phyloP scores from a whole-genome alignment of 2,888 invertebrate species.

The Eurytoma adleriae region DNA sequence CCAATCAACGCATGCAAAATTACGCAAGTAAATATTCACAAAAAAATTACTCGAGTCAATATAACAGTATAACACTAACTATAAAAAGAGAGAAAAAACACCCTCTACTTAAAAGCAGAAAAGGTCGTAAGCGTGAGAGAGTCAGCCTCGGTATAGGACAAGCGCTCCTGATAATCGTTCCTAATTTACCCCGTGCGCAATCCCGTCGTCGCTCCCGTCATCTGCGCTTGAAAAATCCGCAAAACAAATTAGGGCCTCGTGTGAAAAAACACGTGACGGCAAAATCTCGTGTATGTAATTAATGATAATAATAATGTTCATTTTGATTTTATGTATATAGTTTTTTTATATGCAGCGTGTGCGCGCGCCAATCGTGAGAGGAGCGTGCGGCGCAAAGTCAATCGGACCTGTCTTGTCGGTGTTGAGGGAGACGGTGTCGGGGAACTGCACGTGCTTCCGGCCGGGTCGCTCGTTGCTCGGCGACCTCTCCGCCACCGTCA shows the following conservation, averaged over 20 bases:
- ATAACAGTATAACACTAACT: no score
- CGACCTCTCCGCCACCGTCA: constrained; percentile 59
- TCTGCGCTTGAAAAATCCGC: constrained; percentile 1
- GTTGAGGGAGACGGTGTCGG: constrained; percentile 73
- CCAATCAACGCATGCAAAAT: no score
- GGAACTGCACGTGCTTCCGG: constrained; percentile 85
- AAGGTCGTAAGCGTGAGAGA: not conserved
- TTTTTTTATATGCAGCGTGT: no score
- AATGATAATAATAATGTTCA: no score
- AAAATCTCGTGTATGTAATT: not conserved
- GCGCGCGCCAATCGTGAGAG: no score
- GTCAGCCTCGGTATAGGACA: constrained; percentile 6
- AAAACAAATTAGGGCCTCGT: not conserved
- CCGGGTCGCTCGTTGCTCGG: constrained; percentile 80
- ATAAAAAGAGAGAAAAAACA: no score
- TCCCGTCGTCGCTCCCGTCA: constrained; percentile 5
- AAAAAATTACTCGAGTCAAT: no score
- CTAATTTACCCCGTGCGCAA: constrained; percentile 26
- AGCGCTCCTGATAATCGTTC: constrained; percentile 1
- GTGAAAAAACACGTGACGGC: not conserved
- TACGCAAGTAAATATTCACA: no score
- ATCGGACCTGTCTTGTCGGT: constrained; percentile 10
- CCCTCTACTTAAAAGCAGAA: no score
- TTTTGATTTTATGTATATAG: no score
- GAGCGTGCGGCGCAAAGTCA: not conserved